phyloP scores from a whole-genome alignment of 2,113 vertebrate species.

The Stigmatopora argus region DNA sequence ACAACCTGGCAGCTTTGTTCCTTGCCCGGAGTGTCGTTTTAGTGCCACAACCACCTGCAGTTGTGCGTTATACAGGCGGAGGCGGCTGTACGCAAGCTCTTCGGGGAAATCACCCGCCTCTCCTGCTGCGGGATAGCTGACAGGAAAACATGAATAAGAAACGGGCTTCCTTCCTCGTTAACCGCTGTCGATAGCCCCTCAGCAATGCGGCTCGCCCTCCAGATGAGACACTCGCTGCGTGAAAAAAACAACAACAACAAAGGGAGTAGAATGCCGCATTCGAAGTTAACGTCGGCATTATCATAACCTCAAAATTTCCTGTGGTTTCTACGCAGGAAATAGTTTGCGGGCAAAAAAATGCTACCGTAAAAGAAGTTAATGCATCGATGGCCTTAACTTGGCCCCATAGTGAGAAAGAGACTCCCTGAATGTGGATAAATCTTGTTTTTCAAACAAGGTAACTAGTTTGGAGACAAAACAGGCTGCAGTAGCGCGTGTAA shows the following conservation, averaged over 20 bases:
- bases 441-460: background rate
- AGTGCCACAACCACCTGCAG: constrained; percentile 27
- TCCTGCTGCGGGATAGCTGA: constrained; percentile 38
- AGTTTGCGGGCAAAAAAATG: background rate
- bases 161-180: constrained; percentile 40
- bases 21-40: background rate
- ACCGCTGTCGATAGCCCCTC: constrained; percentile 26
- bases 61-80: constrained; percentile 38
- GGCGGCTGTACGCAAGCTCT: constrained; percentile 23
- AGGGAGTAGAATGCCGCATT: background rate
- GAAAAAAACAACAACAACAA: constrained; percentile 10
- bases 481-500: background rate
- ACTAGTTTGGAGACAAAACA: background rate
- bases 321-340: background rate
- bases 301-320: background rate
- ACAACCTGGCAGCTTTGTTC: constrained; percentile 29
- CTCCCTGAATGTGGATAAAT: background rate
- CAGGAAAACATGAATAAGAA: constrained; percentile 37
- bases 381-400: background rate
- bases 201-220: constrained; percentile 32
- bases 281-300: background rate
- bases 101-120: constrained; percentile 46
- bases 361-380: background rate
- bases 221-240: constrained; percentile 10
- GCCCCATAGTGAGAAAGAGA: background rate